These are phyloP conservation scores for Alloscopus bannaensis DNA, from an alignment of 2,888 invertebrate genomes.

Conservation along the genomic window DNA sequence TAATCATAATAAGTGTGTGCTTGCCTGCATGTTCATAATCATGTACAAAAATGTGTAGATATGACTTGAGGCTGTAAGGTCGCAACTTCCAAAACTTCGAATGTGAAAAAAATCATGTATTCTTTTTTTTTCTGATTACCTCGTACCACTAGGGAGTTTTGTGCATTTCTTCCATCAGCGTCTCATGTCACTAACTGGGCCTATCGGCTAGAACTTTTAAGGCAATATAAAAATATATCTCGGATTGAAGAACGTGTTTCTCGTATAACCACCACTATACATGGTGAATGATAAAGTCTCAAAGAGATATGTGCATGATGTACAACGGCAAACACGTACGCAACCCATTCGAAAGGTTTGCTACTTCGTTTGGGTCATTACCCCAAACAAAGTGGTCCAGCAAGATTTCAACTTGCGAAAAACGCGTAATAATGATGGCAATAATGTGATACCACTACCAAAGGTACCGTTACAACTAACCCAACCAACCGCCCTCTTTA, in stretches of 20 bases:
- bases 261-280: conserved; percentile 1
- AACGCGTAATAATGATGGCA: conserved; percentile 65
- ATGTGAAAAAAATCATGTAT: too few species aligned
- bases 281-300: not conserved
- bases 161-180: too few species aligned
- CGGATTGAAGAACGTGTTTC: conserved; percentile 63
- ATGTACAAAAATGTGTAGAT: too few species aligned
- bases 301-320: conserved; percentile 4
- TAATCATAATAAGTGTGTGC: too few species aligned
- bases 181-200: too few species aligned
- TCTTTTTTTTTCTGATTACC: too few species aligned
- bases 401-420: conserved; percentile 60
- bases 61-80: too few species aligned
- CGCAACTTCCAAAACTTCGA: too few species aligned
- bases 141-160: too few species aligned
- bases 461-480: conserved; percentile 64
- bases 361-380: conserved; percentile 67
- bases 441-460: conserved; percentile 55
- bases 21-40: too few species aligned
- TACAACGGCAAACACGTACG: too few species aligned
- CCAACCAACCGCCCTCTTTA: conserved; percentile 64
- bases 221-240: conserved; percentile 59
- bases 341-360: conserved; percentile 15
- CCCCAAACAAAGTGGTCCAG: conserved; percentile 71
- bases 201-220: conserved; percentile 30